Evolutionary conservation across 2,113 vertebrate genomes (phyloP).

Genomic region (Ahaetulla prasina): DNA sequence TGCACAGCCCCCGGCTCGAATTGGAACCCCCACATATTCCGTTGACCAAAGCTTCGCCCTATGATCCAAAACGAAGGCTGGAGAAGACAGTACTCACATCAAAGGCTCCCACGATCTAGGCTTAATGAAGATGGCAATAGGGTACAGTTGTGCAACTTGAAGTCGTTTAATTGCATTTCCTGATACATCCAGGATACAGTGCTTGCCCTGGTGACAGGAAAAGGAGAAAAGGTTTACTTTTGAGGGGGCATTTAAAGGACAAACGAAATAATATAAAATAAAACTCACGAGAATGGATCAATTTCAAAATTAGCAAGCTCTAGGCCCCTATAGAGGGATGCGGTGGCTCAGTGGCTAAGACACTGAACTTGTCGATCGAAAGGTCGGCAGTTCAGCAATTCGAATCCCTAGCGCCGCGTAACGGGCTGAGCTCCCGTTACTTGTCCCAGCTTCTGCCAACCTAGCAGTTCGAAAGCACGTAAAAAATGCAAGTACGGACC

Average conservation of each 20-base stretch:
- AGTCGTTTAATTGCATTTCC: conserved; percentile 97
- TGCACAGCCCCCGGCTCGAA: not conserved
- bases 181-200: conserved; percentile 97
- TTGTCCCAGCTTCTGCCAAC: no score
- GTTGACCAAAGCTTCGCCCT: no score
- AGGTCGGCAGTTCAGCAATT: no score
- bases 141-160: conserved; percentile 98
- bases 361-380: no score
- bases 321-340: no score
- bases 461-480: no score
- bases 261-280: not conserved
- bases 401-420: no score
- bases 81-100: conserved; percentile 80
- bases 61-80: not conserved
- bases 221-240: conserved; percentile 42
- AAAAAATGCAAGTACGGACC: no score
- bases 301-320: not conserved
- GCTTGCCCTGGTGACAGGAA: conserved; percentile 84
- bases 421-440: no score
- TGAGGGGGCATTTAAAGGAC: conserved; percentile 31
- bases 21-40: not conserved
- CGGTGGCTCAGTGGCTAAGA: no score
- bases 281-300: accelerated
- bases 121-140: conserved; percentile 97
- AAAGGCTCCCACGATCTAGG: conserved; percentile 90